Conservation (phyloP, 2,888 invertebrate species). For the Sinodicranocentrus sp. region DNA sequence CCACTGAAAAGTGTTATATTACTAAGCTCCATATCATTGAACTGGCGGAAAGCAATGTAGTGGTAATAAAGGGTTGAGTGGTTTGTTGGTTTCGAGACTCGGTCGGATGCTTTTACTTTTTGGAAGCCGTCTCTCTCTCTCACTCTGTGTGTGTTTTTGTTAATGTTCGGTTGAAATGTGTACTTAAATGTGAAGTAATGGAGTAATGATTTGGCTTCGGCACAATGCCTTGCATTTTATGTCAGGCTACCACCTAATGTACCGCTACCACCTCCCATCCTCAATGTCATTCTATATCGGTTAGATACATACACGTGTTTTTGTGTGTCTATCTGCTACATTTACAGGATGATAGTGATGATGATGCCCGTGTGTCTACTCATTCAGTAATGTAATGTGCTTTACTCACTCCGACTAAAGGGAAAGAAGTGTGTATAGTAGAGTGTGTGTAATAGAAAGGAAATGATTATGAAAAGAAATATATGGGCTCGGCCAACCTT, state of each 20-base stretch:
- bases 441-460: not conserved
- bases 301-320: too few relatives aligned
- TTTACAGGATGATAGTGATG: too few relatives aligned
- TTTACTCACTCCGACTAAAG: too few relatives aligned
- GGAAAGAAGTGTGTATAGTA: too few relatives aligned
- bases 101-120: constrained; percentile 56
- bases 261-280: constrained; percentile 24
- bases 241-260: constrained; percentile 32
- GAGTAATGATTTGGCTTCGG: constrained; percentile 59
- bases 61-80: constrained; percentile 57
- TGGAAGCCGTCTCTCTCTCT: constrained; percentile 39
- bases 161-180: constrained; percentile 57
- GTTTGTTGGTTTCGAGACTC: constrained; percentile 58
- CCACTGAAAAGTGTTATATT: too few relatives aligned
- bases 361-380: too few relatives aligned
- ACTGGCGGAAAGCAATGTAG: constrained; percentile 49
- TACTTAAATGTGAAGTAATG: constrained; percentile 61
- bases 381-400: too few relatives aligned
- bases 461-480: constrained; percentile 41
- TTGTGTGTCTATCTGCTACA: too few relatives aligned
- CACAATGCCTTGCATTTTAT: constrained; percentile 50
- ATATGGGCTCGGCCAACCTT: constrained; percentile 40
- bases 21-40: not conserved
- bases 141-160: constrained; percentile 25
- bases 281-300: constrained; percentile 25